These are phyloP conservation scores for Acronicta leporina DNA, from an alignment of 2,888 invertebrate genomes.

Conservation along the genomic window DNA sequence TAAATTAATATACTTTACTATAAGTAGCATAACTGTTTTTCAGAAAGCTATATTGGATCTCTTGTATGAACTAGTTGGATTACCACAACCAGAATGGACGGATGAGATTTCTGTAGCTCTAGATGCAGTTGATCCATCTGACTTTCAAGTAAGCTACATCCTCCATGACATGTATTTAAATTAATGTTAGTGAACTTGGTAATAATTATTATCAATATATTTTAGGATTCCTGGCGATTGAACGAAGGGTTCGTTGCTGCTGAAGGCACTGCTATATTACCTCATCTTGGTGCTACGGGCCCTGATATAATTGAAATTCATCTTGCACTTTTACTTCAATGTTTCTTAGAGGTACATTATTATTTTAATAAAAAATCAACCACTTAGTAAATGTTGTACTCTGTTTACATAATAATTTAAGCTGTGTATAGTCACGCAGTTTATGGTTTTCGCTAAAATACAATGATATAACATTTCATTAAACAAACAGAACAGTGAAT, in stretches of 20 bases:
- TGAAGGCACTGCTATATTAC: constrained; percentile 95
- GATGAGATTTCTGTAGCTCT: constrained; percentile 97
- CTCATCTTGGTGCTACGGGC: constrained; percentile 95
- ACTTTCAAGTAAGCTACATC: constrained; percentile 88
- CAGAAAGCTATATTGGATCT: constrained; percentile 97
- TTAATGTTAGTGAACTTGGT: neutral
- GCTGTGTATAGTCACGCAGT: too few species aligned
- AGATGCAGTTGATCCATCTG: constrained; percentile 96
- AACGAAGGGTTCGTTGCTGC: constrained; percentile 98
- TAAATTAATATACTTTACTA: neutral
- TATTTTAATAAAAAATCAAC: neutral
- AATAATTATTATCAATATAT: constrained; percentile 12
- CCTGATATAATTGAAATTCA: constrained; percentile 98
- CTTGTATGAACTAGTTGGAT: constrained; percentile 95
- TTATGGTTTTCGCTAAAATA: too few species aligned
- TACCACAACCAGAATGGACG: constrained; percentile 97
- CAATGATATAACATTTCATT: too few species aligned
- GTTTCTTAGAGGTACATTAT: constrained; percentile 92
- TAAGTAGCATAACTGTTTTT: constrained; percentile 47
- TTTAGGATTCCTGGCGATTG: constrained; percentile 94
- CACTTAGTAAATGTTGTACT: too few species aligned
- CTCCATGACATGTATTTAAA: neutral
- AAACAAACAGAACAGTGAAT: too few species aligned
- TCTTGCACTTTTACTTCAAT: constrained; percentile 95
- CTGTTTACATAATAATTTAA: too few species aligned